A percentile compares a stretch with the other conserved stretches of the same genome.
These are phyloP conservation scores for Sisyra terminalis DNA, from an alignment of 2,888 invertebrate genomes.

Conservation along the genomic window DNA sequence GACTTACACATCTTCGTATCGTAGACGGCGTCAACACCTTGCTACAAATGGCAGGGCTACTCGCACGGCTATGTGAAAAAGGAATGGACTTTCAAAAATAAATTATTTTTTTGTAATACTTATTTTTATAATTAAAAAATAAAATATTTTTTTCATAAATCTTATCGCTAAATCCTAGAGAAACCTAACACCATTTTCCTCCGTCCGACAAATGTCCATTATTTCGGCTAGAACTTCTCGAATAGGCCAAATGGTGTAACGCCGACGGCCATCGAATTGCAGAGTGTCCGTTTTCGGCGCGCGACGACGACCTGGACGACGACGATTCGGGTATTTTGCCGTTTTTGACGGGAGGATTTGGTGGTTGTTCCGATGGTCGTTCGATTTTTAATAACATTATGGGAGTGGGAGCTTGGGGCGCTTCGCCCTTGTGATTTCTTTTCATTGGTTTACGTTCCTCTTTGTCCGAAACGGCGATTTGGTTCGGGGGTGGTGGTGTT, in stretches of 20 bases:
- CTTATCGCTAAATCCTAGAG: neutral
- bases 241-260: constrained; percentile 1
- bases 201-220: constrained; percentile 7
- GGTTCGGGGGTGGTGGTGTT: constrained; percentile 20
- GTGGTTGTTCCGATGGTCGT: constrained; percentile 4
- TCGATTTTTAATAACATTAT: constrained; percentile 3
- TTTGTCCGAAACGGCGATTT: constrained; percentile 14
- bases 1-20: constrained; percentile 75
- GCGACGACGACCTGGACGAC: neutral
- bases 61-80: constrained; percentile 62
- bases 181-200: constrained; percentile 7
- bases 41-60: constrained; percentile 78
- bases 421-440: constrained; percentile 36
- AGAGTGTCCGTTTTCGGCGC: constrained; percentile 1
- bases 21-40: constrained; percentile 76
- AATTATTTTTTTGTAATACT: too few species aligned
- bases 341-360: neutral
- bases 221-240: neutral
- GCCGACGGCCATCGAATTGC: constrained; percentile 6
- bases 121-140: too few species aligned
- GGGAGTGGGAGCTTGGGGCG: constrained; percentile 16
- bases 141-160: too few species aligned
- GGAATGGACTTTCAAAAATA: constrained; percentile 9
- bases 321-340: neutral
- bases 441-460: constrained; percentile 37